Evolutionary conservation across 1,140 invertebrate species (phyloP), one percentile per base, ranked within the genome.

Genomic region (Cotesia chilonis): DNA sequence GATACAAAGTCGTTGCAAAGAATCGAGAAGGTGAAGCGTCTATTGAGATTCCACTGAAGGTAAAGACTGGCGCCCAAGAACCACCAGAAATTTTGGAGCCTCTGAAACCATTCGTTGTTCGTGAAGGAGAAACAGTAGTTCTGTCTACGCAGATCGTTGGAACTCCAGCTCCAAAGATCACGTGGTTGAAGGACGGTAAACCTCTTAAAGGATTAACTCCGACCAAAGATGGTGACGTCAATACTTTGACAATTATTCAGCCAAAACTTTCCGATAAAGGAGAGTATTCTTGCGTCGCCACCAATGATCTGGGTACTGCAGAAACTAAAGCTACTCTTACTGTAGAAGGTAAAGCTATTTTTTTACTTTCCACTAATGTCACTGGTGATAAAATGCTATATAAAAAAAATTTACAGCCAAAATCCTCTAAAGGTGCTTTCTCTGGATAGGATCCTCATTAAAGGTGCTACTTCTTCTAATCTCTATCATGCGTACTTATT

Each of bases 1-100:
- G 88, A 10, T 98, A 97, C 82, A 94, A 95, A 79, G 92, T 97
- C 4, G 86, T 94, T 38, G 95, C 96, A 4, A 93, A 92, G 66
- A 98, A 97, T 82, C 89, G 94, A 75, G 95, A 97, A 86, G 97
- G 96, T 28, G 94, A 97, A 89, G 92, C 95, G 12, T 91, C 90
- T 61, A 89, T 95, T 60, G 92, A 92, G 68, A 93, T 96, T 61
- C 91, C 91, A 9, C 83, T 98, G 0, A 96, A 95, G 87, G 87
- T 89, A 4, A 92, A 90, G 82, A 94, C 93, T n/a, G 89, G 89
- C 4, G 89, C 92, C 70, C 91, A 90, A 78, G 92, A 95, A 83
- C 89, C 92, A 72, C 94, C 94, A 47, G 91, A 94, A 88, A 91
- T 96, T 57, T 86, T 95, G 51, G 93, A 96, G 83, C 93, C 93